phyloP scores from a whole-genome alignment of 2,797 vertebrate genomes.

The Parauchenoglanis ngamensis region DNA sequence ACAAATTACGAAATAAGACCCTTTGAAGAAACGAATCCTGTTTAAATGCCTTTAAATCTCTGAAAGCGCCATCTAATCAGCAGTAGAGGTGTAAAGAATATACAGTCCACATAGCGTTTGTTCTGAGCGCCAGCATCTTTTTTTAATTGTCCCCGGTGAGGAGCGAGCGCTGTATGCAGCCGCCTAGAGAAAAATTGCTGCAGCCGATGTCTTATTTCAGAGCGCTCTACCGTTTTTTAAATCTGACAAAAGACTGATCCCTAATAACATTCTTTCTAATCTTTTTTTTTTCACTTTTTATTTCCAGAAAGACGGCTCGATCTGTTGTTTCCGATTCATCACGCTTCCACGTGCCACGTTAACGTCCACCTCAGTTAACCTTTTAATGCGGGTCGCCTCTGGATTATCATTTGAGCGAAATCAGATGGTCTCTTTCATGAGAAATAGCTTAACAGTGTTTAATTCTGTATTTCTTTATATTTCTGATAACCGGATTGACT shows the following conservation, averaged over 20 bases:
- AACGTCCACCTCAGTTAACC: not conserved
- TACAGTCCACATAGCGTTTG: not conserved
- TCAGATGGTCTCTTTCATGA: not conserved
- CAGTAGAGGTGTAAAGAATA: not conserved
- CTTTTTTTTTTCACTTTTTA: not conserved
- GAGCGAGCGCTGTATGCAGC: too few relatives aligned
- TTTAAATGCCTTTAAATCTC: not conserved
- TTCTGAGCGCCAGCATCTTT: too few relatives aligned
- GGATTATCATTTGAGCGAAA: not conserved
- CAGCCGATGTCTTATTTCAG: too few relatives aligned
- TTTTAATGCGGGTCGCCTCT: not conserved
- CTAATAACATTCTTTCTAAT: not conserved
- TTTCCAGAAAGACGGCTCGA: not conserved
- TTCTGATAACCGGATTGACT: too few relatives aligned
- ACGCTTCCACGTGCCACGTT: not conserved
- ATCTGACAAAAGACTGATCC: not conserved
- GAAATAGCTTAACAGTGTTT: too few relatives aligned
- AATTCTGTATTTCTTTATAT: too few relatives aligned
- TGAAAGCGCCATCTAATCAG: too few relatives aligned
- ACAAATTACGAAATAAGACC: not conserved
- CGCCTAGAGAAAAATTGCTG: too few relatives aligned
- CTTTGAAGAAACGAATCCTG: not conserved
- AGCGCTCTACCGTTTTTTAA: too few relatives aligned
- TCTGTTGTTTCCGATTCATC: not conserved
- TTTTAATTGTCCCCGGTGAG: too few relatives aligned